Base-by-base conservation (phyloP, 2,797 vertebrate species). In the Pyrocephalus nanus region DNA sequence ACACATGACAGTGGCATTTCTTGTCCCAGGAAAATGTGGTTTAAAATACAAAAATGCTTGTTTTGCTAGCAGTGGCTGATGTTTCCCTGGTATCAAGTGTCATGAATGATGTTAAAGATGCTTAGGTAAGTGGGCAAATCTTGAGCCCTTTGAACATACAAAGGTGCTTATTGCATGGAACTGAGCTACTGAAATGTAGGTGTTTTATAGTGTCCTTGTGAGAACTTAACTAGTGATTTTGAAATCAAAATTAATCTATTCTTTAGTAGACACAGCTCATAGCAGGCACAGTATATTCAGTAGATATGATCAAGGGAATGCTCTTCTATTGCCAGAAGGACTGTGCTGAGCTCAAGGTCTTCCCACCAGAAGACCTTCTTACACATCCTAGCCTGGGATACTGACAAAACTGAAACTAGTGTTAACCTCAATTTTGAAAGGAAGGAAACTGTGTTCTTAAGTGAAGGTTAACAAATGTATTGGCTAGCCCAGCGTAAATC, bases 381-480 rank as follows among this genome's bases (percentile, higher is more conserved):
- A 19, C 14, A 1, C 2, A 0, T 73, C 30, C 66, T 54, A 23
- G 17, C 27, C 12, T 58, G 1, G 12, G 4, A 13, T 43, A 12
- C 8, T n/a, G 62, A 30, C 38, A 64, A 34, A 38, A 30, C 58
- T 47, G 38, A 29, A 93, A 40, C 15, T 36, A 15, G 17, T 23
- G 32, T 32, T 64, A 75, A 21, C 47, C 36, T 78, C 23, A 2
- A 0, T 55, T 65, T 81, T n/a, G 36, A 12, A 71, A 79, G 66
- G 79, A 90, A 48, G 50, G 43, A 86, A 84, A 43, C 66, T 26
- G 66, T 69, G 36, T 75, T 36, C 25, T 86, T 84, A 86, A 90
- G 40, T 81, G 92, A 78, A 90, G 80, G 80, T 88, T 93, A 95
- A 86, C 55, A 78, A 90, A 58, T 66, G 55, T 53, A 32, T 55